Evolutionary conservation across 2,797 vertebrate genomes (phyloP).

Genomic region (Chiroxiphia lanceolata): DNA sequence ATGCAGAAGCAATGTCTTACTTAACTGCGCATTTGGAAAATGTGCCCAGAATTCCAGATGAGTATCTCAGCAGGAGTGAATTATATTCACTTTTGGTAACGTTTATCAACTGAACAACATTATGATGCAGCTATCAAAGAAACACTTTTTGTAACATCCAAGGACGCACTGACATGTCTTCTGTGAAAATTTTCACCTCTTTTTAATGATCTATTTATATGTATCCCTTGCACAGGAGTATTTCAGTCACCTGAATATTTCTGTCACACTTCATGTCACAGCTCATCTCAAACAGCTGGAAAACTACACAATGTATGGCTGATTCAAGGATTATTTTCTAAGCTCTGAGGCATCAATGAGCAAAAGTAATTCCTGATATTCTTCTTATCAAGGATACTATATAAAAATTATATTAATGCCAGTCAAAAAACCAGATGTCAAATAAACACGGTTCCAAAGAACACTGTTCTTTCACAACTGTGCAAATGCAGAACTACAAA

Average conservation of each 20-base stretch:
- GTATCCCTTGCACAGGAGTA: background rate
- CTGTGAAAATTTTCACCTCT: background rate
- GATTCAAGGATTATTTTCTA: background rate
- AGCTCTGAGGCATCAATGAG: background rate
- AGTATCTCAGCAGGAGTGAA: background rate
- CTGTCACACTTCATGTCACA: background rate
- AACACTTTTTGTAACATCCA: background rate
- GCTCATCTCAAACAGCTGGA: background rate
- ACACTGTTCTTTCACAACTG: background rate
- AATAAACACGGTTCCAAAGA: background rate
- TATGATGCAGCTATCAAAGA: background rate
- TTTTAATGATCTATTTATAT: background rate
- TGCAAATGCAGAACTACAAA: background rate
- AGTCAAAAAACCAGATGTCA: background rate
- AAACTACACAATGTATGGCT: background rate
- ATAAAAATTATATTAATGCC: background rate
- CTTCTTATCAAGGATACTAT: background rate
- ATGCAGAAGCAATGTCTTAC: background rate
- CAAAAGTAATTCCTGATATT: background rate
- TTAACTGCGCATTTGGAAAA: background rate
- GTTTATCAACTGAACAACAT: background rate
- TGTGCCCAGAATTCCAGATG: background rate
- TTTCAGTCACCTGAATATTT: background rate
- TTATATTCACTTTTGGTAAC: background rate
- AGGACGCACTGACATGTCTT: background rate